Evolutionary conservation across 1,140 invertebrate genomes (phyloP).

Genomic region (Saccostrea echinata): DNA sequence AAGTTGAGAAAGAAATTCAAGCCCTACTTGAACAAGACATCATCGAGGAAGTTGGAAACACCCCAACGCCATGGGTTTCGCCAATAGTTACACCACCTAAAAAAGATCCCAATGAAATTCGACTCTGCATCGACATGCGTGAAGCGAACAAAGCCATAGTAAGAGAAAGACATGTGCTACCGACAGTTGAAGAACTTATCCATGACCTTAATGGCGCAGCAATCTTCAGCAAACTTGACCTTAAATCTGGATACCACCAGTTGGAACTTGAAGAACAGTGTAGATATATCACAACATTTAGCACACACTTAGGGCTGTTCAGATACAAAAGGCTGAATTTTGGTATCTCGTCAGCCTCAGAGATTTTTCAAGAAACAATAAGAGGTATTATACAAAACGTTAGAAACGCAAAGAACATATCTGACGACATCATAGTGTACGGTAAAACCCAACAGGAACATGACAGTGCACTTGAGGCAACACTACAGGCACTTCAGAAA

Average conservation of each 20-base stretch:
- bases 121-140: too few relatives aligned
- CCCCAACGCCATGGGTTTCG: too few relatives aligned
- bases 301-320: conserved; percentile 23
- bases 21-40: too few relatives aligned
- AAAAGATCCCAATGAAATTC: too few relatives aligned
- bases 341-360: conserved; percentile 58
- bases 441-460: conserved; percentile 59
- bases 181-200: too few relatives aligned
- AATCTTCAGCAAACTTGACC: conserved; percentile 60
- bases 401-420: conserved; percentile 54
- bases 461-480: conserved; percentile 52
- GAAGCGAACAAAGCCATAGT: too few relatives aligned
- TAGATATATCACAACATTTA: conserved; percentile 57
- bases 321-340: conserved; percentile 65
- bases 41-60: too few relatives aligned
- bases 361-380: conserved; percentile 59
- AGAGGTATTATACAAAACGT: conserved; percentile 44
- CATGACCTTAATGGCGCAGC: too few relatives aligned
- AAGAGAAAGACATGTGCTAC: too few relatives aligned
- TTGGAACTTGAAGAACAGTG: conserved; percentile 46
- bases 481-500: too few relatives aligned
- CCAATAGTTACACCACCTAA: too few relatives aligned
- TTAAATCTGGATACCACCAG: conserved; percentile 58
- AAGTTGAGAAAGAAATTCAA: too few relatives aligned
- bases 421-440: conserved; percentile 64